Evolutionary conservation across 2,113 vertebrate species (phyloP).

Genomic region (Madoqua kirkii): DNA sequence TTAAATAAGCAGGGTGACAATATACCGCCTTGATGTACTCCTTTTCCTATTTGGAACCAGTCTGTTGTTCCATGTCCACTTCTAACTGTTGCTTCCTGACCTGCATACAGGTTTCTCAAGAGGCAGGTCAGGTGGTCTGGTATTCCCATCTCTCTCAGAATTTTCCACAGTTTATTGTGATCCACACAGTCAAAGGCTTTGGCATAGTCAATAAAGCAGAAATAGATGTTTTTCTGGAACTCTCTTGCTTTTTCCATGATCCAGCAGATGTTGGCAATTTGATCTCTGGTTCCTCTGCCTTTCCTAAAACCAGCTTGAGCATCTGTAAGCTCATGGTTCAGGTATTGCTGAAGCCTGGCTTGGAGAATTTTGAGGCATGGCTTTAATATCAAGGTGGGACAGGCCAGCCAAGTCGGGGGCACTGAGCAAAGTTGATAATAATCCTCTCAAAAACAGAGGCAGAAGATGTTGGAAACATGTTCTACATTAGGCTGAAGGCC

Average conservation of each 20-base stretch:
- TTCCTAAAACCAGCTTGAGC: neutral
- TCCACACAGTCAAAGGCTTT: neutral
- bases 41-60: neutral
- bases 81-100: neutral
- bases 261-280: accelerated
- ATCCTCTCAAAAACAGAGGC: neutral
- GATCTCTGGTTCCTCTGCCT: neutral
- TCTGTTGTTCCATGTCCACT: neutral
- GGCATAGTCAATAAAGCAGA: neutral
- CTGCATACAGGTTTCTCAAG: neutral
- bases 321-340: neutral
- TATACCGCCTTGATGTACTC: neutral
- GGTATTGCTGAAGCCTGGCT: neutral
- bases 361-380: neutral
- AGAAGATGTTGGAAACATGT: neutral
- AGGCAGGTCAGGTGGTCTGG: neutral
- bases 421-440: neutral
- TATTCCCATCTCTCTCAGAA: neutral
- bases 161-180: neutral
- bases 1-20: neutral
- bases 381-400: neutral
- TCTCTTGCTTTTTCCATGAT: neutral
- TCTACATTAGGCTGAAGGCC: neutral
- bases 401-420: neutral
- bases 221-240: neutral